Evolutionary conservation across 2,113 vertebrate species (phyloP).

Genomic region (Miniopterus natalensis): DNA sequence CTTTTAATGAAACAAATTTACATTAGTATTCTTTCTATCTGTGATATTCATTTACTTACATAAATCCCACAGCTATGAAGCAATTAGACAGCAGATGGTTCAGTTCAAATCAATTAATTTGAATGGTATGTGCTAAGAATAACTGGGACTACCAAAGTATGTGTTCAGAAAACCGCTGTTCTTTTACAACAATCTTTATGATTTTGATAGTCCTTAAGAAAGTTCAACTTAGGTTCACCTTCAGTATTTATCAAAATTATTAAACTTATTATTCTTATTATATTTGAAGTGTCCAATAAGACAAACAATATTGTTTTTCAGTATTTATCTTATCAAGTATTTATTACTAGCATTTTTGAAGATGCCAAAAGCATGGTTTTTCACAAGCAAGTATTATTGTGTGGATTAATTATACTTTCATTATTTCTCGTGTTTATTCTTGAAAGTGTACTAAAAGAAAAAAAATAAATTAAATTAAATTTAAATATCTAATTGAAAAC

Average conservation of each 20-base stretch:
- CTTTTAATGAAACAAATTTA: constrained; percentile 79
- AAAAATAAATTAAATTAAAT: neutral
- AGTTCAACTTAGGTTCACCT: neutral
- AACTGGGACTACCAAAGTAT: constrained; percentile 71
- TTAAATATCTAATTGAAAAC: neutral
- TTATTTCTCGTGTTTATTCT: constrained; percentile 34
- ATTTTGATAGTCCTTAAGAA: constrained; percentile 52
- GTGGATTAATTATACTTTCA: neutral
- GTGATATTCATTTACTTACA: constrained; percentile 84
- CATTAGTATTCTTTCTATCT: constrained; percentile 83
- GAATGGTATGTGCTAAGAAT: constrained; percentile 81
- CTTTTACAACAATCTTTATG: constrained; percentile 51
- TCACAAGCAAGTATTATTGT: neutral
- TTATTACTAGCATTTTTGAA: constrained; percentile 5
- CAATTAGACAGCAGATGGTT: constrained; percentile 88
- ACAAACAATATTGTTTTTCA: neutral
- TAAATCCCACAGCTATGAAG: constrained; percentile 87
- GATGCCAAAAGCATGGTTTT: neutral
- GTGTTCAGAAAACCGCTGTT: neutral
- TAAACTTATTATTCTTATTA: neutral
- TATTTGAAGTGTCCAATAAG: neutral
- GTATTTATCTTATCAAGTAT: neutral
- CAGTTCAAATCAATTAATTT: constrained; percentile 87
- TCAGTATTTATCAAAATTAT: neutral
- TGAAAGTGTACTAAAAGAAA: constrained; percentile 33